Evolutionary conservation across 2,113 vertebrate genomes (phyloP).

Genomic region (Chauna torquata): DNA sequence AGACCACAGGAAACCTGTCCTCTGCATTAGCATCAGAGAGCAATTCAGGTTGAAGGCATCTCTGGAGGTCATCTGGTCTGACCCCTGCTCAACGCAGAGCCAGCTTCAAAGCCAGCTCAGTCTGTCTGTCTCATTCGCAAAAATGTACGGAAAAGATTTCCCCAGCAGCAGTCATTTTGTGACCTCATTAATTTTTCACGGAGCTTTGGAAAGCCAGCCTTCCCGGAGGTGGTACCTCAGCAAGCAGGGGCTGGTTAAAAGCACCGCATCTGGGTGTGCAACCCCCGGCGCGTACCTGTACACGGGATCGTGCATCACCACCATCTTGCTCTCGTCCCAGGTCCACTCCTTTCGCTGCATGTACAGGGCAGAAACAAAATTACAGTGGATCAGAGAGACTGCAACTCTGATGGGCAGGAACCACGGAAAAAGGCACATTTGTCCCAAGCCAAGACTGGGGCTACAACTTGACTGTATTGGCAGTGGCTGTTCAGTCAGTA

Average conservation of each 20-base stretch:
- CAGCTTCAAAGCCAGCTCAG: slow-evolving; percentile 1
- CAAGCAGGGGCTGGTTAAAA: not conserved
- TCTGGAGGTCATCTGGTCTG: not conserved
- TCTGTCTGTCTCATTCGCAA: not conserved
- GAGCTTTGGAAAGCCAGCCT: not conserved
- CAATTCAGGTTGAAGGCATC: not conserved
- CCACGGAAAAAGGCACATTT: not conserved
- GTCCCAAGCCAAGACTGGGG: not conserved
- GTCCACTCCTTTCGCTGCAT: slow-evolving; percentile 87
- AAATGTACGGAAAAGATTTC: not conserved
- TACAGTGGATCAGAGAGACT: not conserved
- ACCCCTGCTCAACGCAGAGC: not conserved
- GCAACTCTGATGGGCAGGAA: not conserved
- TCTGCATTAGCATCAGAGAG: not conserved
- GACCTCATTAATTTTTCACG: not conserved
- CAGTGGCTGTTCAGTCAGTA: not conserved
- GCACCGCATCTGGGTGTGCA: not conserved
- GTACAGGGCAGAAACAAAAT: not conserved
- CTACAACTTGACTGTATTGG: not conserved
- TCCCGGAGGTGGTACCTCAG: not conserved
- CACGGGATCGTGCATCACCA: slow-evolving; percentile 85
- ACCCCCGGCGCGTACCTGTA: slow-evolving; percentile 76
- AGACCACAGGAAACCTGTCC: not conserved
- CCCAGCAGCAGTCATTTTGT: not conserved
- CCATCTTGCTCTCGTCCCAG: slow-evolving; percentile 85